A percentile compares a stretch with the other conserved stretches of the same genome.
phyloP scores from a whole-genome alignment of 2,888 invertebrate genomes.

The Dicyrtoma fusca region DNA sequence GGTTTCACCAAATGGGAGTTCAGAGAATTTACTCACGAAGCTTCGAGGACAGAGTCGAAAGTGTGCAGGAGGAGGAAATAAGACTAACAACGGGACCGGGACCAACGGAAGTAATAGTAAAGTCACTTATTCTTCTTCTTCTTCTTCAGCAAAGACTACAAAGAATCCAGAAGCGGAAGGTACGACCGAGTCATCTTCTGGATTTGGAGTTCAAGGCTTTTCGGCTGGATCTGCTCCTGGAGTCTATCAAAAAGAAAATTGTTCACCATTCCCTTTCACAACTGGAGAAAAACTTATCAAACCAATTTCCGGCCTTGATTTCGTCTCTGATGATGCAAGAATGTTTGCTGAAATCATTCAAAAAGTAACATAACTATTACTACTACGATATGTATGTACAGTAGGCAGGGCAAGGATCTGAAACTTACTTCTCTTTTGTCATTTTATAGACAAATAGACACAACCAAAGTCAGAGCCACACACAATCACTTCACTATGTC shows the following conservation, averaged over 20 bases:
- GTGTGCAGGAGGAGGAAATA: neutral
- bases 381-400: neutral
- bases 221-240: neutral
- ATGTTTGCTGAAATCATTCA: slow-evolving; percentile 70
- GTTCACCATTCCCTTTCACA: neutral
- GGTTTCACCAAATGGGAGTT: slow-evolving; percentile 17
- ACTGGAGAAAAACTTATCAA: slow-evolving; percentile 58
- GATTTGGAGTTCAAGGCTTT: slow-evolving; percentile 21
- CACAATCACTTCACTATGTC: no score
- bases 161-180: slow-evolving; percentile 25
- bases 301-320: slow-evolving; percentile 58
- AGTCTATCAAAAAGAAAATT: neutral
- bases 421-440: no score
- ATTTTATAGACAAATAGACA: no score
- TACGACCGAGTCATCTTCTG: neutral
- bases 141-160: neutral
- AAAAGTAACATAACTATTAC: slow-evolving; percentile 62
- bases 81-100: neutral
- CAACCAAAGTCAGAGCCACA: no score
- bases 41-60: slow-evolving; percentile 12
- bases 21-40: slow-evolving; percentile 24
- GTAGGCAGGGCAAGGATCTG: no score
- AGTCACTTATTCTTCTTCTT: no score
- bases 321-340: slow-evolving; percentile 65
- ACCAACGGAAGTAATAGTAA: neutral